phyloP scores from a whole-genome alignment of 1,140 invertebrate species.

The Drosophila busckii region DNA sequence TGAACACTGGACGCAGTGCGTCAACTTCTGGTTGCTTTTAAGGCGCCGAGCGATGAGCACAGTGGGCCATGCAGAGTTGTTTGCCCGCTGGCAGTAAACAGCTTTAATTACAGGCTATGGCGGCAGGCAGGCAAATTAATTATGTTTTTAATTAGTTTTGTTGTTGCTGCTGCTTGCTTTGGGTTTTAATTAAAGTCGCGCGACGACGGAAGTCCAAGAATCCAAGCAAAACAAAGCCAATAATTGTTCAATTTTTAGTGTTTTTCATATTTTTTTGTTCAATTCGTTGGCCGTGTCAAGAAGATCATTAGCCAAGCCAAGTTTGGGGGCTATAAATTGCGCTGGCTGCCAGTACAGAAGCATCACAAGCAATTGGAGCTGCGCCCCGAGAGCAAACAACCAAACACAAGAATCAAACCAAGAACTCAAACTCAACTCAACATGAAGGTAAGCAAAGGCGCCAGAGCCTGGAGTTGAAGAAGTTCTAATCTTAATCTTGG shows the following conservation, averaged over 20 bases:
- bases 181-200: too few relatives aligned
- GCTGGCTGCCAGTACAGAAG: conserved; percentile 23
- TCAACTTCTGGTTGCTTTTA: conserved; percentile 39
- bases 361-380: conserved; percentile 59
- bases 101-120: too few relatives aligned
- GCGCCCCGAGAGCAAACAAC: conserved; percentile 31
- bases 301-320: conserved; percentile 52
- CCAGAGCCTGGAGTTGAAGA: too few relatives aligned
- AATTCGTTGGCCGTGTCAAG: background rate
- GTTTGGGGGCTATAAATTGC: conserved; percentile 55
- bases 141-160: too few relatives aligned
- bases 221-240: conserved; percentile 3
- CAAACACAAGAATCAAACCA: conserved; percentile 1
- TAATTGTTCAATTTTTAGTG: background rate
- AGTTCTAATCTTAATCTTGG: background rate
- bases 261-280: conserved; percentile 8
- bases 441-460: conserved; percentile 64
- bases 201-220: conserved; percentile 12
- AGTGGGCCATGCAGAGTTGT: conserved; percentile 6
- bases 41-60: background rate
- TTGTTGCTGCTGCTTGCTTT: too few relatives aligned
- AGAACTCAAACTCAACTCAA: conserved; percentile 5
- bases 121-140: too few relatives aligned
- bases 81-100: too few relatives aligned
- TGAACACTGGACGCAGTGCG: conserved; percentile 52